A percentile compares a stretch with the other conserved stretches of the same genome.
phyloP scores from a whole-genome alignment of 2,797 vertebrate species.

The Chrysocyon brachyurus region DNA sequence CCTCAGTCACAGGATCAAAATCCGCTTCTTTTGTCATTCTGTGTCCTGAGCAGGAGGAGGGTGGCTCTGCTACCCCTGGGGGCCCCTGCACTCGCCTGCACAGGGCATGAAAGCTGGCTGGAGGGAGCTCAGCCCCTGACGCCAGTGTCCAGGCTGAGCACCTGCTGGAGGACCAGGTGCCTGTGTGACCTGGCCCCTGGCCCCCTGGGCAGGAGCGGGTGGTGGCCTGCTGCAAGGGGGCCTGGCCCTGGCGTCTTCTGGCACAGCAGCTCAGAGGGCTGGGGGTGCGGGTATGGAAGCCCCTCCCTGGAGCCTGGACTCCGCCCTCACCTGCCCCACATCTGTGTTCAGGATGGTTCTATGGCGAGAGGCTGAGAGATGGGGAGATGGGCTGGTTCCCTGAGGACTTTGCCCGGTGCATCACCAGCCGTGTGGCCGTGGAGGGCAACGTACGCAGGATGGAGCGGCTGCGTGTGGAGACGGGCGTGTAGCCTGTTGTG shows the following conservation, averaged over 20 bases:
- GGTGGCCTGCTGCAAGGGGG: not conserved
- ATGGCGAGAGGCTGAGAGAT: conserved; percentile 95
- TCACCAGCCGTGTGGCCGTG: conserved; percentile 92
- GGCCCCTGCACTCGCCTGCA: not conserved
- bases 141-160: rapidly evolving
- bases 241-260: not conserved
- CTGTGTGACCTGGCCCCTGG: rapidly evolving
- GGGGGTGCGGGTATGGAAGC: not conserved
- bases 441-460: conserved; percentile 94
- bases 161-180: too few relatives aligned
- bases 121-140: rapidly evolving
- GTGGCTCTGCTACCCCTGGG: too few relatives aligned
- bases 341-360: conserved; percentile 91
- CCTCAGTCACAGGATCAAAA: rapidly evolving
- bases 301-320: not conserved
- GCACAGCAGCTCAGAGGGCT: not conserved
- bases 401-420: conserved; percentile 91
- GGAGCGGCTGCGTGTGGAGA: conserved; percentile 95
- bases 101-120: rapidly evolving
- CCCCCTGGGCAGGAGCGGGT: rapidly evolving
- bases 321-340: not conserved
- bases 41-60: too few relatives aligned
- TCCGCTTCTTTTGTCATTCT: too few relatives aligned
- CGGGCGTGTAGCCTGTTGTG: conserved; percentile 90
- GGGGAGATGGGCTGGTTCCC: conserved; percentile 97